Conservation (phyloP, 1,140 invertebrate species). For the Drosophila santomea region DNA sequence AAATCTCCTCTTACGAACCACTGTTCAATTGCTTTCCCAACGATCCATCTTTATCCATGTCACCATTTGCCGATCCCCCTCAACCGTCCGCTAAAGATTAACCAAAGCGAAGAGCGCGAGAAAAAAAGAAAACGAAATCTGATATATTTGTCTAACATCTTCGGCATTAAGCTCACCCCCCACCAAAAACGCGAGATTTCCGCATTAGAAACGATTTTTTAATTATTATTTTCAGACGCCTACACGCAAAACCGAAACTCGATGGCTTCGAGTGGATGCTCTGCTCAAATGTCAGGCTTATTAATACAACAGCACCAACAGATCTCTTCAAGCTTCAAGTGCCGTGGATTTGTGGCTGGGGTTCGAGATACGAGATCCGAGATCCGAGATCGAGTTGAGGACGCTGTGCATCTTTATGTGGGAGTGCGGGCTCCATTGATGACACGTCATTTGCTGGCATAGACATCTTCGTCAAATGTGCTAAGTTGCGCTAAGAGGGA, state of each 20-base stretch:
- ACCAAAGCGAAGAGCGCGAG: conserved; percentile 25
- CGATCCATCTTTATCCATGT: conserved; percentile 47
- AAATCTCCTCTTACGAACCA: neutral
- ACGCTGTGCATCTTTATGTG: conserved; percentile 65
- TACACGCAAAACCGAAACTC: conserved; percentile 45
- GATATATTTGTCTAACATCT: conserved; percentile 80
- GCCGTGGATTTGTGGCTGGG: conserved; percentile 7
- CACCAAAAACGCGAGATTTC: conserved; percentile 61
- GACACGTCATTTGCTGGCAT: conserved; percentile 78
- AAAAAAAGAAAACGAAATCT: conserved; percentile 73
- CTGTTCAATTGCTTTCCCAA: conserved; percentile 32
- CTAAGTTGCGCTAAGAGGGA: conserved; percentile 63
- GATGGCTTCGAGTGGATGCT: conserved; percentile 49
- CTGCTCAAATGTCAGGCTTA: conserved; percentile 79
- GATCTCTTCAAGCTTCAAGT: conserved; percentile 22
- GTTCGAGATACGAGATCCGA: conserved; percentile 35
- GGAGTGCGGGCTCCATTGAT: conserved; percentile 74
- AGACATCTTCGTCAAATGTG: conserved; percentile 81
- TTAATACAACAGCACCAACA: conserved; percentile 55
- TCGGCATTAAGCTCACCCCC: conserved; percentile 68
- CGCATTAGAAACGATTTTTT: conserved; percentile 77
- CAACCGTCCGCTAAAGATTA: conserved; percentile 23
- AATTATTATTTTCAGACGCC: conserved; percentile 81
- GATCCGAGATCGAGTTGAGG: conserved; percentile 36
- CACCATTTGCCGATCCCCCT: conserved; percentile 26